phyloP scores from a whole-genome alignment of 1,140 invertebrate genomes.

The Scaptomyza pallida region DNA sequence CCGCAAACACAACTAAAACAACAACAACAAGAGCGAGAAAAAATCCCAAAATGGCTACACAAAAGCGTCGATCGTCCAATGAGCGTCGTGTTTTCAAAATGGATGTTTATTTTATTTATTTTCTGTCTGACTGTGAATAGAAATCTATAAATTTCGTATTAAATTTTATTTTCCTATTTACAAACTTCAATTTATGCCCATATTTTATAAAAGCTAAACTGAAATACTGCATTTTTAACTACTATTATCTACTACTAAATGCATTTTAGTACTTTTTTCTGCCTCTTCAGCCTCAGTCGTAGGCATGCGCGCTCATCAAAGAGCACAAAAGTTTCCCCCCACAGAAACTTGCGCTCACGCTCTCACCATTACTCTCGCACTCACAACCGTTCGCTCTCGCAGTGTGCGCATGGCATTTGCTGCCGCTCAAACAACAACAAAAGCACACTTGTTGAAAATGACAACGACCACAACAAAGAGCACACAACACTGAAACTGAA shows the following conservation, averaged over 20 bases:
- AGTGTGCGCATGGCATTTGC: slow-evolving; percentile 55
- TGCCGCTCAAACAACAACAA: slow-evolving; percentile 64
- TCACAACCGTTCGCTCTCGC: not conserved
- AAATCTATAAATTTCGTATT: slow-evolving; percentile 11
- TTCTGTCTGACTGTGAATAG: slow-evolving; percentile 3
- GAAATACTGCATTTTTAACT: not conserved
- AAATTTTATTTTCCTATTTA: too few relatives aligned
- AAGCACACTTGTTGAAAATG: slow-evolving; percentile 83
- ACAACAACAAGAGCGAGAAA: slow-evolving; percentile 52
- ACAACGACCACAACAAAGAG: slow-evolving; percentile 64
- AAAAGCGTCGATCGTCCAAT: slow-evolving; percentile 72
- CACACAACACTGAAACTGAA: slow-evolving; percentile 51
- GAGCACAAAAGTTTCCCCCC: slow-evolving; percentile 28
- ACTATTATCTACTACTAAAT: slow-evolving; percentile 61
- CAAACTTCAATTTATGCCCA: not conserved
- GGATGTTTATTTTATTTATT: not conserved
- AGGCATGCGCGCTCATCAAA: slow-evolving; percentile 73
- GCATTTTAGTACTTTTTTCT: slow-evolving; percentile 52
- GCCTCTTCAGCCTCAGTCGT: slow-evolving; percentile 37
- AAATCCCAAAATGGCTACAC: slow-evolving; percentile 77
- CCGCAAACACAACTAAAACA: slow-evolving; percentile 42
- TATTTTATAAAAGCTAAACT: not conserved
- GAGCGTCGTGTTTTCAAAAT: slow-evolving; percentile 47
- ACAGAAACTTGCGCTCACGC: not conserved
- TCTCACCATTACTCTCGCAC: not conserved